Base-by-base conservation (phyloP, 2,113 vertebrate species). In the Oreamnos americanus region DNA sequence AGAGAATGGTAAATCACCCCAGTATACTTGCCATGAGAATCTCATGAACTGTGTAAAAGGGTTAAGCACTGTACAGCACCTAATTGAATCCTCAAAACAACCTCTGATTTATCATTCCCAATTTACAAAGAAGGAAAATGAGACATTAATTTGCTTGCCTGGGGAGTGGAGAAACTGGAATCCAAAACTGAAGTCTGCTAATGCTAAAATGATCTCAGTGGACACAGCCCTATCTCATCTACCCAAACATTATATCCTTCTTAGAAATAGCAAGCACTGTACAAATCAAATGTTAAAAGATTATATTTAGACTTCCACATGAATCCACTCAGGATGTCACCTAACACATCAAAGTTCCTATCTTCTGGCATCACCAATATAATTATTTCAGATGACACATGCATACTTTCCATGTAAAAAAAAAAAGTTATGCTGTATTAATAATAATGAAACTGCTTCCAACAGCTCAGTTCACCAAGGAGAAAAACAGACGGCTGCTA, bases 401-500 rank as follows among this genome's bases (percentile, higher is more conserved):
- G 25, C 6, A 53, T 64, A 49, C 25, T 88, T 88, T 33, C 23
- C 15, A 19, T 57, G 43, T 16, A 89, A 79, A 87, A 79, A 86
- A 86, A 86, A 7, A 53, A 83, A 53, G 15, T 87, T 51, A 45
- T 74, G 8, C 49, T 90, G 2, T 45, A 30, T 81, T 94, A 91
- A 45, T 57, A 53, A 96, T 96, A 64, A 43, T 33, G 16, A 93
- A 96, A 53, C 21, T 82, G 25, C 15, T 96, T 60, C 47, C 62
- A 64, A 55, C 19, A 94, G 33, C 76, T 94, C 87, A 53, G 5
- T 82, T 95, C 96, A 86, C 67, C 23, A 81, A 84, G 57, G 47
- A 96, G 91, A 36, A 79, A 97, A 97, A 64, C 91, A 97, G 95
- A 94, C 4, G 4, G 86, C 91, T 79, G 30, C 21, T 39, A 88